Evolutionary conservation across 2,888 invertebrate genomes (phyloP), one percentile per base, ranked within the genome.

Genomic region (Amblyjoppa proteus): DNA sequence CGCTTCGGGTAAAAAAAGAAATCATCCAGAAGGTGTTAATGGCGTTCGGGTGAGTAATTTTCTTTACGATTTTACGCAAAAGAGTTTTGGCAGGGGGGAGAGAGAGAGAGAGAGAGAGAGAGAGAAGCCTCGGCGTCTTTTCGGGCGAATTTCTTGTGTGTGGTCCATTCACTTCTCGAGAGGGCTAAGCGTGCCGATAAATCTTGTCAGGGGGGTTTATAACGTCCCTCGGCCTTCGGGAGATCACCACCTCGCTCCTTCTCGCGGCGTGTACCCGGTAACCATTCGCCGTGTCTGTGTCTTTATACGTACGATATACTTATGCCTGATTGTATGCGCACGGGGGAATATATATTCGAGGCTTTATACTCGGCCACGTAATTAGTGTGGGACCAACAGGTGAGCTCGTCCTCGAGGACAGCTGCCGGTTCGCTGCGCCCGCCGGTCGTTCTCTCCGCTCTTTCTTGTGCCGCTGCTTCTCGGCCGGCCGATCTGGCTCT

Each of bases 381-480:
- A 92, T 92, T 91, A 91, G 91, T 89, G 89, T 89, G 90, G 89
- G 90, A 91, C 90, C 92, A 92, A 92, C 92, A 92, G 92, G 92
- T 92, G 92, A 91, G 89, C 85, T 90, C 82, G 79, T 79, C 82
- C 82, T 61, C 87, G 88, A 89, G 71, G 88, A 90, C 91, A 91
- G 91, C 91, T 91, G 91, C 91, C 87, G 75, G 79, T 74, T 45
- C 49, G 61, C 16, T 45, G 81, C 70, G 61, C 51, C 41, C 79
- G 75, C 69, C 77, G 61, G 20, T 64, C 77, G 78, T 68, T 16
- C 56, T 77, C 66, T 68, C 75, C 38, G 53, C 74, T 74, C 69
- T 69, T 76, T 80, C 78, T 75, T 83, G 69, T 76, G 68, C 76
- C 70, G 77, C 58, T 69, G 61, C 56, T 69, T 58, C 41, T 71